phyloP scores from a whole-genome alignment of 2,797 vertebrate genomes.

The Labroides dimidiatus region DNA sequence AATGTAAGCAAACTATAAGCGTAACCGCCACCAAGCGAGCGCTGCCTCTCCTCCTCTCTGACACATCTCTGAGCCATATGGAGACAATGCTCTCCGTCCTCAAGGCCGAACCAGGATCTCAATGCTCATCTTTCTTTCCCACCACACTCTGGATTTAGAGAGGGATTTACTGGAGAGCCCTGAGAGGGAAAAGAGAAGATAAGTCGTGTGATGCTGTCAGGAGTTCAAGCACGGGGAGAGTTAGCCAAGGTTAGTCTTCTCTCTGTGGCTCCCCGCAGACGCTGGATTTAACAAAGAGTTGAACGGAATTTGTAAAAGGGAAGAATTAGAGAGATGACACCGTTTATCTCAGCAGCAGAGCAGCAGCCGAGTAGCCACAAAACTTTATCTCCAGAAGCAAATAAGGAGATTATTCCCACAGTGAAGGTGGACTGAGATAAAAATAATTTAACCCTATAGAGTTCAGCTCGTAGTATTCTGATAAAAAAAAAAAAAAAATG shows the following conservation, averaged over 20 bases:
- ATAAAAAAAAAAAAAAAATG: too few relatives aligned
- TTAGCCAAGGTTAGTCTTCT: constrained; percentile 38
- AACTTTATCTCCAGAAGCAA: too few relatives aligned
- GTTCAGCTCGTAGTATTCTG: too few relatives aligned
- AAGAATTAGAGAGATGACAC: constrained; percentile 47
- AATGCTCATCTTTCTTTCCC: constrained; percentile 44
- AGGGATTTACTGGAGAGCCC: constrained; percentile 54
- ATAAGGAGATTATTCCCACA: too few relatives aligned
- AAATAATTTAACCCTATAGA: too few relatives aligned
- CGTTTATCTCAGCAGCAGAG: constrained; percentile 27
- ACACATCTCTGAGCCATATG: constrained; percentile 8
- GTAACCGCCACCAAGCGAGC: constrained; percentile 15
- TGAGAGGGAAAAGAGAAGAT: constrained; percentile 43
- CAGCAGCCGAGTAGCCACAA: too few relatives aligned
- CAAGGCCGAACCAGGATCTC: constrained; percentile 41
- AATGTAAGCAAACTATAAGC: constrained; percentile 14
- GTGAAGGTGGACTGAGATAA: too few relatives aligned
- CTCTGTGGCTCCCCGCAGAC: constrained; percentile 36
- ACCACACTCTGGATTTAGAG: constrained; percentile 48
- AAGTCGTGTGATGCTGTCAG: constrained; percentile 57
- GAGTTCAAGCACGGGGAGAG: constrained; percentile 47
- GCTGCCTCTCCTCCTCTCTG: background rate
- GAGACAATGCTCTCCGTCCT: constrained; percentile 43
- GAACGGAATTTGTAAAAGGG: constrained; percentile 30
- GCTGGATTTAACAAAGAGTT: constrained; percentile 55